Percentiles rank a stretch among this genome's conserved stretches.
Conservation (phyloP, 2,797 vertebrate genomes). For the Enteromius anoplus region DNA sequence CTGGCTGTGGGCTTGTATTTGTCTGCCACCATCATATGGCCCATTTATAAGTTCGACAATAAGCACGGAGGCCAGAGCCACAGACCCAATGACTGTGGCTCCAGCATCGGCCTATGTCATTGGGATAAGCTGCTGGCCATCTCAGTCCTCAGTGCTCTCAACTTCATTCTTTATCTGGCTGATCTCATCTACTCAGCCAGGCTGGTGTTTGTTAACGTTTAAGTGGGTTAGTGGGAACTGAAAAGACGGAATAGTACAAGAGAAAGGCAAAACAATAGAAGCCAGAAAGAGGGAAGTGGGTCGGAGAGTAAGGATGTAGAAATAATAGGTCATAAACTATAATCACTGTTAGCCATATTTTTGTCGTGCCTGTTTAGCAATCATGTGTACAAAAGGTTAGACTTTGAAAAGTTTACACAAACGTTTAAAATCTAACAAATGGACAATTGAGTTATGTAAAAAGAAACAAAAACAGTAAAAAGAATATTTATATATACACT, state of each 20-base stretch:
- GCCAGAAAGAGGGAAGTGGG: background rate
- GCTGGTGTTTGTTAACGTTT: constrained; percentile 76
- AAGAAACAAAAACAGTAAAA: background rate
- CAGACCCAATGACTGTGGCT: constrained; percentile 60
- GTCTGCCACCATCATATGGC: constrained; percentile 86
- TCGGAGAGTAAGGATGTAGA: background rate
- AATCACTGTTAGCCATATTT: constrained; percentile 1
- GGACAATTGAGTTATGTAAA: background rate
- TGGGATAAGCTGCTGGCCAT: constrained; percentile 77
- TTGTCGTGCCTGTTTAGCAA: constrained; percentile 31
- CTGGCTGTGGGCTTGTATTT: constrained; percentile 85
- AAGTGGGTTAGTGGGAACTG: constrained; percentile 43
- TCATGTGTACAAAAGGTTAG: constrained; percentile 6
- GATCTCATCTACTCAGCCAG: constrained; percentile 80
- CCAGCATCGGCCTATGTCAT: constrained; percentile 46
- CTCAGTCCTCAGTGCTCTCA: constrained; percentile 73
- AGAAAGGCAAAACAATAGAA: constrained; percentile 3
- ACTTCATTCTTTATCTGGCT: constrained; percentile 79
- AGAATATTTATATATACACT: background rate
- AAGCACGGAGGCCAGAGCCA: constrained; percentile 68
- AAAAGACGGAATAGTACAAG: background rate
- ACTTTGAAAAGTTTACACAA: background rate
- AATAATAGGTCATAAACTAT: constrained; percentile 17
- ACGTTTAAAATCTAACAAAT: background rate
- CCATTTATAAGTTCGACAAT: constrained; percentile 85